A percentile compares a stretch with the other conserved stretches of the same genome.
These are phyloP conservation scores for Leptinotarsa peninsularis DNA, from an alignment of 2,888 invertebrate genomes.

Conservation along the genomic window DNA sequence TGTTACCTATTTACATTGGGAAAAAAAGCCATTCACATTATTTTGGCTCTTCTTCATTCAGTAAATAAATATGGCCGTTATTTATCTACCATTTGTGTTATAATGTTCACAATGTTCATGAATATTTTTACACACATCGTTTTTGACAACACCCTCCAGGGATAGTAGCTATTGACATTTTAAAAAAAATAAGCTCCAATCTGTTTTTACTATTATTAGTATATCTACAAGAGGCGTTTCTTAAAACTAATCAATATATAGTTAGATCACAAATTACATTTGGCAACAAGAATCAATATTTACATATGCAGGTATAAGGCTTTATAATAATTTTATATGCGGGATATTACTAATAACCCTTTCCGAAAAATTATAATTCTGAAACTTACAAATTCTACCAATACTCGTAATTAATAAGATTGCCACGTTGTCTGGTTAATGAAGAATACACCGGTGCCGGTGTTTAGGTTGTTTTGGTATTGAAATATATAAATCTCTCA, in stretches of 20 bases:
- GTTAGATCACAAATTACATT: conserved; percentile 40
- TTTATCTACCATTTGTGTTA: conserved; percentile 52
- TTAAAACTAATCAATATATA: conserved; percentile 7
- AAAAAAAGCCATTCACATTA: not conserved
- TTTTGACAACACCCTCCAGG: not conserved
- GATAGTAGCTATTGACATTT: no score
- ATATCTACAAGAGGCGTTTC: conserved; percentile 1
- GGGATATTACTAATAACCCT: not conserved
- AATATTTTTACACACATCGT: not conserved
- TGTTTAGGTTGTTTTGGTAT: no score
- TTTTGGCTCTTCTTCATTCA: conserved; percentile 4
- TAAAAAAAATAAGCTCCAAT: not conserved
- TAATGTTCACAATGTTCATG: not conserved
- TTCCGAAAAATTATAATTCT: not conserved
- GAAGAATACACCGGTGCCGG: no score
- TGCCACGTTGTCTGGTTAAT: not conserved
- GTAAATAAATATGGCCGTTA: conserved; percentile 58
- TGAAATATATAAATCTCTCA: no score
- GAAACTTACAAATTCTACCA: no score
- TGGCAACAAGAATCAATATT: conserved; percentile 34
- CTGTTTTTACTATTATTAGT: not conserved
- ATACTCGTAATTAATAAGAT: not conserved
- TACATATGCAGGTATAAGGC: not conserved
- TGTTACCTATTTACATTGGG: not conserved
- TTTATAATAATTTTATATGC: not conserved